Base-by-base conservation (phyloP, 1,140 invertebrate genomes). In the Streblospio benedicti region DNA sequence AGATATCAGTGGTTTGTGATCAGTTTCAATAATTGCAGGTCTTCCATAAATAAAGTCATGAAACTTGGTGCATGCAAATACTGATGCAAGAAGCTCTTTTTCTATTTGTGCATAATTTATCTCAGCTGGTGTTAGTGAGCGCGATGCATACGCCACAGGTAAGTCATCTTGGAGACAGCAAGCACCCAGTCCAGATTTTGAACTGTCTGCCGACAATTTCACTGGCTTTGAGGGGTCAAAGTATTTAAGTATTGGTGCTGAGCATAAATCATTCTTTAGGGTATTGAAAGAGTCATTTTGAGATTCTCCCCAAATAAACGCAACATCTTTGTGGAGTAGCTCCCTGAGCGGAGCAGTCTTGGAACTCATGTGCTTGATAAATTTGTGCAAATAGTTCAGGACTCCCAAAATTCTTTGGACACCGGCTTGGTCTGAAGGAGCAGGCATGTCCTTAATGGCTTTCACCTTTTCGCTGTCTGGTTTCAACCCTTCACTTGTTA, bases 31-130 rank as follows among this genome's bases (percentile, higher is more conserved):
- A 16, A 50, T 61, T 2, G 64, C 35, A 23, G 23, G 18, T 23
- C 62, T 66, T 3, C 73, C 75, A 67, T 76, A 75, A 14, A 74
- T 62, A 59, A 69, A 76, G 27, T 71, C 41, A 56, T 75, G 71
- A 67, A 79, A 80, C 35, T 69, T 59, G 50, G 75, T 70, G 4
- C 71, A 67, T 4, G 70, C 71, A 61, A 78, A 82, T 6, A 81
- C 68, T 33, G 81, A 76, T 2, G 79, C 76, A 1, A 81, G 65
- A 3, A 77, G 67, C 63, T 82, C 79, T 58, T 76, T 74, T 54
- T 82, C 78, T 1, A 81, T 74, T 65, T 81, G 75, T 6, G 70
- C 72, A 60, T 80, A 81, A 41, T 79, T 79, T 33, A 65, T 20
- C 65, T 83, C 75, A 41, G 70, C 65, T 4, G 45, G 3, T 5